Percentiles rank a stretch among this genome's conserved stretches.
Evolutionary conservation across 2,888 invertebrate genomes (phyloP).

Genomic region (Acanthosepion lycidas): DNA sequence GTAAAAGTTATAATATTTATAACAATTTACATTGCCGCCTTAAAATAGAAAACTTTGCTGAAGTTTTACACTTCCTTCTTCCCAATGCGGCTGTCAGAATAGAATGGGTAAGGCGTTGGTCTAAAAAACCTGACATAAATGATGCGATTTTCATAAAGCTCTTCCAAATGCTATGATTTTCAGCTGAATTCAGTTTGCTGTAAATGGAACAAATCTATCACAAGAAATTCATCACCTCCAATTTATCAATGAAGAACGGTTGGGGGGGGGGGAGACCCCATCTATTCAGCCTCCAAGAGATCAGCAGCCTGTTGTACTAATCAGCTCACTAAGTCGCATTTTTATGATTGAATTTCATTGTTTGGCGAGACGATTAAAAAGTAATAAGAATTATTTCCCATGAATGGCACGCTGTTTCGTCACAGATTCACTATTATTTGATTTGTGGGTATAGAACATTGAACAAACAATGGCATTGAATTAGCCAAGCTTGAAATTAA

Average conservation of each 20-base stretch:
- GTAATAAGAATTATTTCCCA: not conserved
- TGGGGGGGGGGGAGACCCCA: not conserved
- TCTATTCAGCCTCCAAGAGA: not conserved
- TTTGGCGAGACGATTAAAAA: not conserved
- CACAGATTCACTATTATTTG: not conserved
- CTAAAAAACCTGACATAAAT: no score
- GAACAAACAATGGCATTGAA: not conserved
- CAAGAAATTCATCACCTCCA: not conserved
- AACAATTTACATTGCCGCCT: no score
- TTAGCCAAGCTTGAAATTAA: not conserved
- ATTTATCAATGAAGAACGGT: not conserved
- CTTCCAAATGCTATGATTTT: no score
- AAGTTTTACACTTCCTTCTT: no score
- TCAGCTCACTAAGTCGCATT: not conserved
- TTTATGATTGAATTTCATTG: not conserved
- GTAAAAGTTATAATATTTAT: no score
- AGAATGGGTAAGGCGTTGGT: no score
- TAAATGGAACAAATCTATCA: not conserved
- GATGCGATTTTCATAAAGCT: no score
- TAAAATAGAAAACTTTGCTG: no score
- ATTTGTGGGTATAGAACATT: not conserved
- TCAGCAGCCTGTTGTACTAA: not conserved
- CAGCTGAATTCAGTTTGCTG: no score
- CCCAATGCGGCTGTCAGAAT: no score
- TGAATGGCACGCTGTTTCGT: not conserved